phyloP scores from a whole-genome alignment of 1,140 invertebrate genomes.

The Plutomurus gul region DNA sequence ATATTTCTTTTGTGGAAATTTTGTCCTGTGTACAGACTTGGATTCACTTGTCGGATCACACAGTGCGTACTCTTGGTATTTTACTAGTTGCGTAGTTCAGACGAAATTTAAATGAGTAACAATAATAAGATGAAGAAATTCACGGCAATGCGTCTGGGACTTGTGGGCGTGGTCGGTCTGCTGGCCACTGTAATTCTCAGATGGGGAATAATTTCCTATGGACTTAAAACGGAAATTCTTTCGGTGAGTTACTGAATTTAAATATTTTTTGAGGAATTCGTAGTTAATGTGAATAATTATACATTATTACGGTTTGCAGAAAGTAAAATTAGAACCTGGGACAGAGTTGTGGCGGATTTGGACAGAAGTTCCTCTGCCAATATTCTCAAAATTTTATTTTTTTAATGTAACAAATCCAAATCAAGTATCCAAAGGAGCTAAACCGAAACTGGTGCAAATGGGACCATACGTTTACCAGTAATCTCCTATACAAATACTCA shows the following conservation, averaged over 20 bases:
- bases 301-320: slow-evolving; percentile 13
- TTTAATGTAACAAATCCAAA: slow-evolving; percentile 61
- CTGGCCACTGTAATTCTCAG: neutral
- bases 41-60: too few species aligned
- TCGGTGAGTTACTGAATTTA: neutral
- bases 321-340: slow-evolving; percentile 43
- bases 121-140: slow-evolving; percentile 1
- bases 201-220: slow-evolving; percentile 22
- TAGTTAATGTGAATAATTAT: neutral
- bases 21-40: too few species aligned
- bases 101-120: neutral
- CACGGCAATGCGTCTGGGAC: neutral
- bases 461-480: slow-evolving; percentile 64
- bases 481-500: neutral
- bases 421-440: slow-evolving; percentile 58
- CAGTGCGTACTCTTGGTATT: too few species aligned
- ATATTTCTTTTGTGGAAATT: too few species aligned
- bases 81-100: neutral
- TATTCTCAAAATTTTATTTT: slow-evolving; percentile 61
- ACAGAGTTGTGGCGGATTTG: slow-evolving; percentile 55
- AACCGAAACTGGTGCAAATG: slow-evolving; percentile 59
- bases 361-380: slow-evolving; percentile 59
- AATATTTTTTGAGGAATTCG: neutral
- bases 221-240: neutral
- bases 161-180: neutral